phyloP scores from a whole-genome alignment of 2,797 vertebrate species.

The Garrulus glandarius region DNA sequence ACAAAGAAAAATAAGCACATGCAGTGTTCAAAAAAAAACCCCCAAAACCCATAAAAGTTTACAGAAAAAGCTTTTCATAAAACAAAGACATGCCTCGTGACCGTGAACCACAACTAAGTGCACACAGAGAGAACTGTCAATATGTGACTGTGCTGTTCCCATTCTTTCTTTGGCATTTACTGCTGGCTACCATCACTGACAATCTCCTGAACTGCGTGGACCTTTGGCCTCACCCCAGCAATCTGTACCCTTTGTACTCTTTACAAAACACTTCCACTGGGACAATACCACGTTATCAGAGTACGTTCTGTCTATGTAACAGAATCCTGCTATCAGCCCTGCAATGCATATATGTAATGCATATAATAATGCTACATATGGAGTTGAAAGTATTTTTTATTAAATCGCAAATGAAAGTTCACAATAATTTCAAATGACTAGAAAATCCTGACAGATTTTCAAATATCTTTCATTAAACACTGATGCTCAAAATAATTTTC shows the following conservation, averaged over 20 bases:
- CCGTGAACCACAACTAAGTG: not conserved
- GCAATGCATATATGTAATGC: rapidly evolving
- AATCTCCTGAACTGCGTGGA: not conserved
- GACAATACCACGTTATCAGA: not conserved
- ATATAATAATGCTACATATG: rapidly evolving
- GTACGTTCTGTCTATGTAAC: not conserved
- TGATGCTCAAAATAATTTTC: not conserved
- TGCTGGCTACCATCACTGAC: not conserved
- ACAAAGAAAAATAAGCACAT: not conserved
- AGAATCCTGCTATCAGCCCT: not conserved
- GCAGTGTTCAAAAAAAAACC: not conserved
- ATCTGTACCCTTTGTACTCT: not conserved
- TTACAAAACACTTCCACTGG: not conserved
- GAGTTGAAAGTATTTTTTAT: rapidly evolving
- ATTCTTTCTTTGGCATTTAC: not conserved
- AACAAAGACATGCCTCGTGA: not conserved
- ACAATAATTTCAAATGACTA: rapidly evolving
- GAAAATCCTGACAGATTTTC: not conserved
- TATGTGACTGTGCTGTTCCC: rapidly evolving
- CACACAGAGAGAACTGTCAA: not conserved
- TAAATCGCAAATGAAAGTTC: not conserved
- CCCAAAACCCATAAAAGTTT: not conserved
- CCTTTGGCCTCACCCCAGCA: not conserved
- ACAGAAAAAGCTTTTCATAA: not conserved
- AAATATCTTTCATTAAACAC: not conserved